These are phyloP conservation scores for Tenthredo distinguenda DNA, from an alignment of 2,888 invertebrate species.

Conservation along the genomic window DNA sequence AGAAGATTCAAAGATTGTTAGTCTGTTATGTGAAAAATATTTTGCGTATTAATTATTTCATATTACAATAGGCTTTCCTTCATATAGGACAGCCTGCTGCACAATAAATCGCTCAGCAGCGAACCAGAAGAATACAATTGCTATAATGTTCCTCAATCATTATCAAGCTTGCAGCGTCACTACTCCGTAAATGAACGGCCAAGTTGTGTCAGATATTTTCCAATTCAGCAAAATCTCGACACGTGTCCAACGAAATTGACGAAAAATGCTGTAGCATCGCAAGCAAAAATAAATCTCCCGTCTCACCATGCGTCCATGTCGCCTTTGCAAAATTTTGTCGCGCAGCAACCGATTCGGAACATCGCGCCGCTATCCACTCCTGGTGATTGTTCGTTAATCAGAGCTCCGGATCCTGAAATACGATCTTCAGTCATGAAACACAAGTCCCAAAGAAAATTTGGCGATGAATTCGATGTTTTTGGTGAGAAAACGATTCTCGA, in stretches of 20 bases:
- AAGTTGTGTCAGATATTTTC: conserved; percentile 33
- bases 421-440: background rate
- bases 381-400: conserved; percentile 4
- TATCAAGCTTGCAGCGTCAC: background rate
- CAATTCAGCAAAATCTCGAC: background rate
- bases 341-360: background rate
- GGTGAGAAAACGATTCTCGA: background rate
- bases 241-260: background rate
- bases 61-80: background rate
- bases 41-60: background rate
- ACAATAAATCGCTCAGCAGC: background rate
- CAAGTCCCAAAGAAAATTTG: background rate
- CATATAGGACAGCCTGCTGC: background rate
- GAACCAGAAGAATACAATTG: conserved; percentile 10
- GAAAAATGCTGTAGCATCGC: background rate
- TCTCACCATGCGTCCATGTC: background rate
- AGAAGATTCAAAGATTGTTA: background rate
- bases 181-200: background rate
- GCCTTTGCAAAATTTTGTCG: background rate
- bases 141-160: background rate
- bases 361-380: background rate
- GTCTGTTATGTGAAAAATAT: background rate
- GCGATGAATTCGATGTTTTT: conserved; percentile 16
- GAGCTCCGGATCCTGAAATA: background rate
- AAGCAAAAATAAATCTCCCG: background rate